These are phyloP conservation scores for Pararge aegeria DNA, from an alignment of 1,140 invertebrate species.

Conservation along the genomic window DNA sequence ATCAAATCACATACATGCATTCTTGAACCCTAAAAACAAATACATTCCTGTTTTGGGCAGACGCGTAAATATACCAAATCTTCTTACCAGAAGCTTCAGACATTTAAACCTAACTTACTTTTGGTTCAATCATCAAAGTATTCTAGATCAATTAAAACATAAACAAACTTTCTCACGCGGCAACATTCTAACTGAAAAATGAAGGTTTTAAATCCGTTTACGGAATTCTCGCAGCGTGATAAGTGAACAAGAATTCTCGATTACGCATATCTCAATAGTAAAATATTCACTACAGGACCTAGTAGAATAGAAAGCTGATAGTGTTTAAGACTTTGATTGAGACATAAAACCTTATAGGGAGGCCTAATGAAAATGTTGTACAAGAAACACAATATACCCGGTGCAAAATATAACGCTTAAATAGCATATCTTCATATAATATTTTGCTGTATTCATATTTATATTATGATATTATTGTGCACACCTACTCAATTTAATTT, in stretches of 20 bases:
- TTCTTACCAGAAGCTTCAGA: no score
- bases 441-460: no score
- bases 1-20: no score
- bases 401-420: not conserved
- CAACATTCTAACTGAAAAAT: slow-evolving; percentile 4
- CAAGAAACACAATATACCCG: slow-evolving; percentile 2
- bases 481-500: no score
- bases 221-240: slow-evolving; percentile 21
- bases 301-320: slow-evolving; percentile 31
- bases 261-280: slow-evolving; percentile 34
- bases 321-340: slow-evolving; percentile 25
- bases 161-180: no score
- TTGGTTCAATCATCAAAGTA: no score
- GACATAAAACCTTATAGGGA: slow-evolving; percentile 25
- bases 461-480: no score
- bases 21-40: no score
- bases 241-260: slow-evolving; percentile 33
- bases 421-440: not conserved
- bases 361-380: not conserved
- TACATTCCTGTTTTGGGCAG: no score
- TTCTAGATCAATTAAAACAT: no score
- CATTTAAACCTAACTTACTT: no score
- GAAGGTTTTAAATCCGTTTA: slow-evolving; percentile 24
- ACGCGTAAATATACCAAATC: no score
- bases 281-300: slow-evolving; percentile 23